Evolutionary conservation across 2,888 invertebrate species (phyloP), one percentile per base, ranked within the genome.

Genomic region (Teleogryllus oceanicus): DNA sequence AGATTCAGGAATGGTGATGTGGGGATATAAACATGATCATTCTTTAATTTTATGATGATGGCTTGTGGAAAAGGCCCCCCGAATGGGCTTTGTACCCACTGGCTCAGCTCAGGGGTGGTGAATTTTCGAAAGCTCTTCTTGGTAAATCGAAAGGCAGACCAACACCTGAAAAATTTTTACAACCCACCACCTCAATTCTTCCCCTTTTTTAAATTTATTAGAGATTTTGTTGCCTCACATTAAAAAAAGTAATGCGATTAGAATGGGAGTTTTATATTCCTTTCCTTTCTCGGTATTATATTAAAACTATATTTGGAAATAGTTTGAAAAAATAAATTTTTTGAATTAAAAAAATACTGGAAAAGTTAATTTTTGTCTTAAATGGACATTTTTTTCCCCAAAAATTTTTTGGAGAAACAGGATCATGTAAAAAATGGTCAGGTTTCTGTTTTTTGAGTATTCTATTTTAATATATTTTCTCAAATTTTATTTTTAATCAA

Each of bases 101-200:
- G 98, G 98, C 21, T 97, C 96, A 78, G 90, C 90, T 79, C 94
- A 96, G 85, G 98, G 98, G 94, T 96, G 50, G 97, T 98, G 0
- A 98, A 98, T 98, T 8, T 98, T 98, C 86, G 92, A 94, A 81
- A 90, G 90, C 16, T 85, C 87, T n/a, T 50, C 79, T n/a, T 24
- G 16, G 10, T n/a, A 77, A 37, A 49, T 18, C 18, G 1, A 78
- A 79, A 11, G 74, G 49, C 37, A 81, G 83, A 37, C 89, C 89
- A 0, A 84, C 84, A 78, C 90, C 89, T 1, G 85, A 97, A 96
- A 88, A 90, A 91, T 1, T 88, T 97, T 74, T 88, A 93, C 84
- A 96, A 98, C 89, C 98, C 82, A 93, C 92, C 2, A 97, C 98
- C 0, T 88, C 90, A 78, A 92, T 96, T 82, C 91, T 2, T 87